These are phyloP conservation scores for Tenthredo amoena DNA, from an alignment of 2,888 invertebrate genomes.

Conservation along the genomic window DNA sequence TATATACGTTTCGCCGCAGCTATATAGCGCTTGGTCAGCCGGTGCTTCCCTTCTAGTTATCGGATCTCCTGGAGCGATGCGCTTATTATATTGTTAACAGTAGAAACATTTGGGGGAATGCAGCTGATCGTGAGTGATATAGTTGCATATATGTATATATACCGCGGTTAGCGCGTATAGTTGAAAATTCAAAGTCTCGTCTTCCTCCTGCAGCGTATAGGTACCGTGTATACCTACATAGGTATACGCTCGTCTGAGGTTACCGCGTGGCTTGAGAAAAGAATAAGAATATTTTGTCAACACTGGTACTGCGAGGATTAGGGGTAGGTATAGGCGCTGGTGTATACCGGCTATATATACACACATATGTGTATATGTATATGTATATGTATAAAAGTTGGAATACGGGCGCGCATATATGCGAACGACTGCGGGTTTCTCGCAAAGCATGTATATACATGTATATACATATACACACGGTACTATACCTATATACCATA, in stretches of 20 bases:
- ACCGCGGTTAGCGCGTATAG: not conserved
- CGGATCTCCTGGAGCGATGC: not conserved
- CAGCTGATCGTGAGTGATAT: not conserved
- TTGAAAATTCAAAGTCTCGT: not conserved
- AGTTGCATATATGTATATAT: not conserved
- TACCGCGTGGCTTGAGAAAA: not conserved
- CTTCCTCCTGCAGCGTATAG: not conserved
- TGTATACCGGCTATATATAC: not conserved
- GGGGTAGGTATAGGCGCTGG: not conserved
- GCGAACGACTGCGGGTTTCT: conserved; percentile 29
- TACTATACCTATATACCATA: not conserved
- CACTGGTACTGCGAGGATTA: conserved; percentile 25
- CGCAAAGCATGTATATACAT: not conserved
- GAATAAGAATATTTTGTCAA: conserved; percentile 37
- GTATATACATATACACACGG: not conserved
- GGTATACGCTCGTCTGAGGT: not conserved
- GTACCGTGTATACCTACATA: not conserved
- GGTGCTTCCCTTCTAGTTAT: not conserved
- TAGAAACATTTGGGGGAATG: not conserved
- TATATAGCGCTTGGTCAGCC: not conserved
- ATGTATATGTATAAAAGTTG: not conserved
- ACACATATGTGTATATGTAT: not conserved
- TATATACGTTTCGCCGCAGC: not conserved
- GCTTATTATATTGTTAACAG: not conserved
- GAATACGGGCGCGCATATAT: conserved; percentile 15